Conservation (phyloP, 2,888 invertebrate species). For the Catocala sponsa region DNA sequence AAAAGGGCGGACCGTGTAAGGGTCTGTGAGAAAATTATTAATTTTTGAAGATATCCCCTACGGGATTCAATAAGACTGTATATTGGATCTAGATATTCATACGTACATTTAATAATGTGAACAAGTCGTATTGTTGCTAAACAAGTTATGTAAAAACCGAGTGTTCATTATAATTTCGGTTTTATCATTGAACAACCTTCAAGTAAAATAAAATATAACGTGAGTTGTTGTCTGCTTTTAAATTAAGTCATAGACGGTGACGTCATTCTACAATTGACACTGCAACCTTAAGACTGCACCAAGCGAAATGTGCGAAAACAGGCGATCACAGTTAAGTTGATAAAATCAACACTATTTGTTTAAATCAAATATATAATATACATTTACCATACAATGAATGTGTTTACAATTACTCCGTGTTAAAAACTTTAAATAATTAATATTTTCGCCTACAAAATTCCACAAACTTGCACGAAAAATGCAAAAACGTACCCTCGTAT, state of each 20-base stretch:
- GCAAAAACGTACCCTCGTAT: too few species aligned
- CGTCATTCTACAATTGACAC: background rate
- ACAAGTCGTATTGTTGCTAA: constrained; percentile 6
- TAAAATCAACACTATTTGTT: too few species aligned
- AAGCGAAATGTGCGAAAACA: too few species aligned
- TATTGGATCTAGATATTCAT: constrained; percentile 30
- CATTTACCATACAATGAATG: too few species aligned
- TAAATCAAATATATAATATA: too few species aligned
- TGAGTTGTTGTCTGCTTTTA: background rate
- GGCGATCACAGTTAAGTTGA: too few species aligned
- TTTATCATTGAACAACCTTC: constrained; percentile 10
- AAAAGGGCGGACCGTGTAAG: constrained; percentile 62
- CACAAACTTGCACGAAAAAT: too few species aligned
- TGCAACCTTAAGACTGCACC: too few species aligned
- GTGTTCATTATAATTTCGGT: constrained; percentile 9
- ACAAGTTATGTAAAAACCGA: constrained; percentile 7
- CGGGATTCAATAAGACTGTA: constrained; percentile 25
- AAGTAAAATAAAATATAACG: constrained; percentile 1
- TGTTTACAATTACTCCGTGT: too few species aligned
- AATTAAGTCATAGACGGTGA: background rate
- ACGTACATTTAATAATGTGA: constrained; percentile 18
- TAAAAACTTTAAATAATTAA: too few species aligned
- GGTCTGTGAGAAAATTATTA: constrained; percentile 45
- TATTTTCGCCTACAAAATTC: too few species aligned
- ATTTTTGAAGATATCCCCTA: constrained; percentile 41